These are phyloP conservation scores for Mamestra brassicae DNA, from an alignment of 2,888 invertebrate species.

Conservation along the genomic window DNA sequence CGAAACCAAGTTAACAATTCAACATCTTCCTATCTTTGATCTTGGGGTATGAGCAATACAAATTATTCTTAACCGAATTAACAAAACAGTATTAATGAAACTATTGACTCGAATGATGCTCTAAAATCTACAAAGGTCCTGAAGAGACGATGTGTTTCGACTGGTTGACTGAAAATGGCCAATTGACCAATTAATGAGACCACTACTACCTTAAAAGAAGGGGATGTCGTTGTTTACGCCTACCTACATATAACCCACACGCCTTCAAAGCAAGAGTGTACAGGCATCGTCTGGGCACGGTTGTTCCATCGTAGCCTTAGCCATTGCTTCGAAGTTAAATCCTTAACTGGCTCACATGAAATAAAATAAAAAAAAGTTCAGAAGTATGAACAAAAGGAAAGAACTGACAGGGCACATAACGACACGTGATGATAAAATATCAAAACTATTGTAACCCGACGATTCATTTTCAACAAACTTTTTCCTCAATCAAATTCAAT, in stretches of 20 bases:
- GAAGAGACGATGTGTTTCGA: too few relatives aligned
- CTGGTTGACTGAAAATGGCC: too few relatives aligned
- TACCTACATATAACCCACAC: background rate
- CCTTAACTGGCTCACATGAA: background rate
- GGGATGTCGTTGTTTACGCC: too few relatives aligned
- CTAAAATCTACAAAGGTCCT: background rate
- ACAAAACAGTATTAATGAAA: background rate
- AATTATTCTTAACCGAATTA: background rate
- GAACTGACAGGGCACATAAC: background rate
- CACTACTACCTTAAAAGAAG: too few relatives aligned
- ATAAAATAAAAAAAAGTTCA: background rate
- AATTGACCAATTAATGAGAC: too few relatives aligned
- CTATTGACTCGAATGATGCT: background rate
- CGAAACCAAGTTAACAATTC: background rate
- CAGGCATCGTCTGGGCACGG: too few relatives aligned
- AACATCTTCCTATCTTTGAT: background rate
- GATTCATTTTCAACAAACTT: slow-evolving; percentile 5
- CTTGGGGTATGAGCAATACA: background rate
- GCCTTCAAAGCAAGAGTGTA: too few relatives aligned
- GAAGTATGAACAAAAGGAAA: background rate
- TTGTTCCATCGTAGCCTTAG: too few relatives aligned
- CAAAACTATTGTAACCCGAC: slow-evolving; percentile 5
- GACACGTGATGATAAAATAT: background rate
- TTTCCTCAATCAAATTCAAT: slow-evolving; percentile 43
- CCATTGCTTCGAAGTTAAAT: too few relatives aligned